Evolutionary conservation across 2,113 vertebrate species (phyloP), one percentile per base, ranked within the genome.

Genomic region (Elephas maximus): DNA sequence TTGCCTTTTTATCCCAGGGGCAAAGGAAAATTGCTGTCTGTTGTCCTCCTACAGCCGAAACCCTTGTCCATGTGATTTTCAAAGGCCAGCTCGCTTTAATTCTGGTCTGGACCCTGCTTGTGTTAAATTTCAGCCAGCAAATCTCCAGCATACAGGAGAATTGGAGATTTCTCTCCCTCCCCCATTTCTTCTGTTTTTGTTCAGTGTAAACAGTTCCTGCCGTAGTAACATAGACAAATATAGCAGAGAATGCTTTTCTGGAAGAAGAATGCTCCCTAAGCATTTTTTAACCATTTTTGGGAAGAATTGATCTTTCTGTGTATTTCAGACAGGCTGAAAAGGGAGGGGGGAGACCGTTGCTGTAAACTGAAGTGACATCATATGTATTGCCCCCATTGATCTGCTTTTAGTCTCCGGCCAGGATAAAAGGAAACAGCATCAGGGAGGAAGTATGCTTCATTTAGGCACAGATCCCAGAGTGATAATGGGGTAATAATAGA

Each of bases 261-360:
- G 96, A 98, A 98, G 98, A 99, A 98, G 98, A 98, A 97, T 97
- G 97, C 96, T 98, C 98, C 97, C 95, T 57, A 44, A 98, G 98
- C 98, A 99, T 99, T 99, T 99, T 98, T 99, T 99, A 99, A 99
- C 99, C 99, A 99, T 99, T 99, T 99, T 99, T 99, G 99, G 99
- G 98, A 99, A 99, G 98, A 99, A 98, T 98, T 33, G 95, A 98
- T 98, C 97, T 97, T 98, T 98, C 98, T 98, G 91, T 98, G 93
- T 97, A 91, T 77, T 91, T 6, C 11, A 98, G 98, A 98, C 95
- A 89, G 90, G 67, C 96, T 84, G 84, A 60, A 92, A 63, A 90
- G 80, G 74, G 41, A 17, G 92, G 96, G 95, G 83, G 92, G 95
- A 98, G 97, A 95, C 97, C 76, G 95, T 95, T 88, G 97, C 98